Base-by-base conservation (phyloP, 2,113 vertebrate genomes). In the Dendrocopos noguchii region DNA sequence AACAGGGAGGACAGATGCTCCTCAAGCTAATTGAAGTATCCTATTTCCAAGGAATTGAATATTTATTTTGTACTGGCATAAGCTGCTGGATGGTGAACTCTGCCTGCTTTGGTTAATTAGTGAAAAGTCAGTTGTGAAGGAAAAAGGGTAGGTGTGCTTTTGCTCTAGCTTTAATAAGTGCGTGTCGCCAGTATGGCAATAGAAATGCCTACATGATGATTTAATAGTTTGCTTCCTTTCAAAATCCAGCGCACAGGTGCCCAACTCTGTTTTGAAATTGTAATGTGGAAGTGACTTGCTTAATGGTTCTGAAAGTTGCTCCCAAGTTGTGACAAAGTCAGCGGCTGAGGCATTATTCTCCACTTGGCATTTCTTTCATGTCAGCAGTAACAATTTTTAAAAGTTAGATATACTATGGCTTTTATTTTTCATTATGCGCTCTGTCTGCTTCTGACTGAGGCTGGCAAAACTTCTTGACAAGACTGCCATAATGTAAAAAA, bases 291-390 rank as follows among this genome's bases (percentile, higher is more conserved):
- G 24, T 46, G 53, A 50, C 5, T 88, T 7, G 71, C 28, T 52
- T 36, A 71, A 47, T 71, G 28, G 10, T n/a, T 67, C 47, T 15
- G 27, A 65, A 84, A 87, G 70, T 95, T 96, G 90, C 21, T 77
- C 61, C 42, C 25, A 88, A 88, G 18, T 44, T 75, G 47, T 94
- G 72, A 89, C 72, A 85, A 80, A 94, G 47, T 85, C 78, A 47
- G 65, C 15, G 89, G 31, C 25, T 33, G 67, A 77, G 68, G 36
- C 24, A 77, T 93, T 93, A 91, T 91, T 91, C 36, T 87, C 56
- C 67, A 21, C 55, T 84, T 67, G 81, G 64, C 57, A 91, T 61
- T 91, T 91, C 81, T 92, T 92, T 93, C 71, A 67, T 85, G 87
- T 88, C 78, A 89, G 59, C 42, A 84, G 60, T 60, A 89, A 78